These are phyloP conservation scores for Mola mola DNA, from an alignment of 2,113 vertebrate species.

Conservation along the genomic window DNA sequence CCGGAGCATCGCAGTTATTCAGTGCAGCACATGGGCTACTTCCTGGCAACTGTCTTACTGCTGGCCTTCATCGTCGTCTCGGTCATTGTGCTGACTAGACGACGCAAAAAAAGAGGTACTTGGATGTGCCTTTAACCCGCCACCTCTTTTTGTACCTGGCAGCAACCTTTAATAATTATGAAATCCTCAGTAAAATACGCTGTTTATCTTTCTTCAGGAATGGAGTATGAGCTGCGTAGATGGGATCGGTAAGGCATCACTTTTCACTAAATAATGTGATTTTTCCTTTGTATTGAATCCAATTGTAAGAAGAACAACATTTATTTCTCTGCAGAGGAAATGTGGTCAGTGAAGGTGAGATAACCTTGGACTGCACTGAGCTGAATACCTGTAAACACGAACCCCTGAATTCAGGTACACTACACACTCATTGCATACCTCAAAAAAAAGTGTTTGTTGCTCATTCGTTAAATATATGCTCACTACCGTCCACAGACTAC, in stretches of 20 bases:
- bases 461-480: slow-evolving; percentile 4
- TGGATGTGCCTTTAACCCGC: neutral
- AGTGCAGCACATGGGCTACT: slow-evolving; percentile 92
- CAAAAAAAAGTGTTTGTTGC: neutral
- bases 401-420: slow-evolving; percentile 86
- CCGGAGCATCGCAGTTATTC: slow-evolving; percentile 88
- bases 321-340: slow-evolving; percentile 77
- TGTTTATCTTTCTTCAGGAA: slow-evolving; percentile 61
- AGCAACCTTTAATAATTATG: neutral
- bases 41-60: slow-evolving; percentile 90
- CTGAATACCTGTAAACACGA: slow-evolving; percentile 82
- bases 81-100: slow-evolving; percentile 83
- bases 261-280: neutral
- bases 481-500: slow-evolving; percentile 83
- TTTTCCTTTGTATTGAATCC: neutral
- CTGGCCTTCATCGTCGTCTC: slow-evolving; percentile 86
- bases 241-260: slow-evolving; percentile 65
- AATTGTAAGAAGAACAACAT: neutral
- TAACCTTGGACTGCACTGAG: slow-evolving; percentile 82
- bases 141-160: neutral
- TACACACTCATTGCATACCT: neutral
- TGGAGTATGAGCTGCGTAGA: slow-evolving; percentile 71
- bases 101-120: slow-evolving; percentile 86
- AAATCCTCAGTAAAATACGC: neutral
- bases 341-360: slow-evolving; percentile 75